A percentile compares a stretch with the other conserved stretches of the same genome.
These are phyloP conservation scores for Chondrilla cf. caribensis DNA, from an alignment of 37 sponge, comb jelly and placozoan species.

Conservation along the genomic window DNA sequence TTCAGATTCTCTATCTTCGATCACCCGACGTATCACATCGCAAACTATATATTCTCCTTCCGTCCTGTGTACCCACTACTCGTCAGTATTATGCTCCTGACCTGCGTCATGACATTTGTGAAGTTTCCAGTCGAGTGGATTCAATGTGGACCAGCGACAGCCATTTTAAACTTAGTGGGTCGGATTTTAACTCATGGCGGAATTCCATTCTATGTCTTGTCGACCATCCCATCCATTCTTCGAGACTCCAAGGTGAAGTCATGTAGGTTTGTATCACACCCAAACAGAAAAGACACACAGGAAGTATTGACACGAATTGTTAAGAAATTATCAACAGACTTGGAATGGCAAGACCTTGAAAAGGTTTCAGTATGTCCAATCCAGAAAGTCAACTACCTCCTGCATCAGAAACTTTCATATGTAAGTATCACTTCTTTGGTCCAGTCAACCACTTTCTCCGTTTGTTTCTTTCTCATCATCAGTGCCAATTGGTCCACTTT, in stretches of 20 bases:
- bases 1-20: neutral
- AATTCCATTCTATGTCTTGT: slow-evolving; percentile 8
- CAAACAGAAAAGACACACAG: too few relatives aligned
- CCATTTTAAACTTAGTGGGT: neutral
- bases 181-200: neutral
- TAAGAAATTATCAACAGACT: neutral
- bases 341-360: neutral
- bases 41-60: neutral
- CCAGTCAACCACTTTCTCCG: neutral
- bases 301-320: neutral
- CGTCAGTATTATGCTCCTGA: neutral
- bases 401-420: neutral
- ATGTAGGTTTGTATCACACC: neutral
- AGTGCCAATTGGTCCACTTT: neutral
- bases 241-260: neutral
- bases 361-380: neutral
- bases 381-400: neutral
- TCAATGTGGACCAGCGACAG: neutral
- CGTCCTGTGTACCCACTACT: neutral
- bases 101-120: neutral
- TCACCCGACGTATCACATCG: neutral
- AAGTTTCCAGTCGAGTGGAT: neutral
- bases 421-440: neutral
- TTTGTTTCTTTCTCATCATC: neutral
- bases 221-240: neutral